A percentile compares a stretch with the other conserved stretches of the same genome.
Conservation (phyloP, 1,140 invertebrate genomes). For the Neodiprion lecontei region DNA sequence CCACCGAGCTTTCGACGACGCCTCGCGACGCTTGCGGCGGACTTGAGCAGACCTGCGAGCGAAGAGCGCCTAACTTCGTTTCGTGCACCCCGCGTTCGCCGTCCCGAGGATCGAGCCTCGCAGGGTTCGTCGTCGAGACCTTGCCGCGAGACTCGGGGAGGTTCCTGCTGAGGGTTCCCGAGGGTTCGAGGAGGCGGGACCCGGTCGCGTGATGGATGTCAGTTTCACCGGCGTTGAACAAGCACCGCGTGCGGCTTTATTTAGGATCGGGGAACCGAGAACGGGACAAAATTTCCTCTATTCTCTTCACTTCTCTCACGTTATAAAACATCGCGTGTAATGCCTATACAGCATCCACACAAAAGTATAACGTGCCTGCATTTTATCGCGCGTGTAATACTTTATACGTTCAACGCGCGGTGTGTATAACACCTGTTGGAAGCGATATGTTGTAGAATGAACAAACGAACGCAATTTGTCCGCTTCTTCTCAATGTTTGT, state of each 20-base stretch:
- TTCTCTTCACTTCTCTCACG: neutral
- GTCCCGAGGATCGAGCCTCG: neutral
- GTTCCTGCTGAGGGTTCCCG: neutral
- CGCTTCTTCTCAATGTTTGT: too few relatives aligned
- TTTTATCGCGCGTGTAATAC: too few relatives aligned
- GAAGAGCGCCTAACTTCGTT: too few relatives aligned
- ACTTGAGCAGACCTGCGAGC: too few relatives aligned
- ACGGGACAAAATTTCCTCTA: neutral
- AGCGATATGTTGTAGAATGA: too few relatives aligned
- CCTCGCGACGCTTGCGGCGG: neutral
- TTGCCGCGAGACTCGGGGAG: neutral
- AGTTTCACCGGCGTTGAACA: neutral
- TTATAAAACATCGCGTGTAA: too few relatives aligned
- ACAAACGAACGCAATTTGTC: too few relatives aligned
- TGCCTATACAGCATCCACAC: too few relatives aligned
- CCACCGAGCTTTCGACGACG: neutral
- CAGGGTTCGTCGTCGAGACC: constrained; percentile 2
- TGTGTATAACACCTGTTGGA: too few relatives aligned
- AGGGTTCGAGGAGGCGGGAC: constrained; percentile 6
- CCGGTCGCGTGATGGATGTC: neutral
- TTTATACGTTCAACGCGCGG: too few relatives aligned
- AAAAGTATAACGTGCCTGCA: too few relatives aligned
- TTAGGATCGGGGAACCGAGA: neutral
- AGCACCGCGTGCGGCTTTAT: constrained; percentile 6
- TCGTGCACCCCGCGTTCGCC: neutral